Evolutionary conservation across 2,888 invertebrate species (phyloP), one percentile per base, ranked within the genome.

Genomic region (Drosophila ezoana): DNA sequence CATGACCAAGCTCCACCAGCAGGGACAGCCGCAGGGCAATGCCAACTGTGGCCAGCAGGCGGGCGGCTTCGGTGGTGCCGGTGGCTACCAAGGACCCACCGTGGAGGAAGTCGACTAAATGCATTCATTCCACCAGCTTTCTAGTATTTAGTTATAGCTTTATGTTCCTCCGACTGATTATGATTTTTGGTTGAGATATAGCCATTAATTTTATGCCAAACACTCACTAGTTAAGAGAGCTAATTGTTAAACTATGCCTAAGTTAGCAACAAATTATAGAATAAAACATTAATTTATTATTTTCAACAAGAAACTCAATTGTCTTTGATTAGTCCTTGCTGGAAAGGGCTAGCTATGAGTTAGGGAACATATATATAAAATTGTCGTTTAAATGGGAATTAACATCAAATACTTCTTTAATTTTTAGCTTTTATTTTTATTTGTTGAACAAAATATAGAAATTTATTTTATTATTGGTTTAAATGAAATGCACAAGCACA

Each of bases 41-140:
- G 43, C 62, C 43, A 77, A 72, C 47, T 89, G 87, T 51, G 87
- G 89, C 92, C 89, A 96, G 95, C 92, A 93, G 93, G 32, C 91
- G 93, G 83, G 95, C 94, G 16, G 95, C 94, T 69, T 94, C 94
- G 89, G 95, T 94, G 87, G 95, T 94, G 71, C 74, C 8, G 20
- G 53, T 10, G 61, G 95, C 81, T 72, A 77, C 53, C 89, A 95
- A 2, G 89, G 91, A 13, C 91, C 90, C 56, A 90, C 91, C 1
- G 90, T 91, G 6, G 91, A 91, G 63, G 91, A 91, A 75, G 90
- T 90, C 2, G 91, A 91, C 65, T 91, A 90, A 88, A 48, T 10
- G 9, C 6, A 40, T 45, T 58, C 56, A 40, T 51, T 61, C 56
- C 28, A 18, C 41, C 44, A 8, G n/a, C 10, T 16, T n/a, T 41